Percentiles rank a stretch among this genome's conserved stretches.
Evolutionary conservation across 2,113 vertebrate species (phyloP).

Genomic region (Oriolus oriolus): DNA sequence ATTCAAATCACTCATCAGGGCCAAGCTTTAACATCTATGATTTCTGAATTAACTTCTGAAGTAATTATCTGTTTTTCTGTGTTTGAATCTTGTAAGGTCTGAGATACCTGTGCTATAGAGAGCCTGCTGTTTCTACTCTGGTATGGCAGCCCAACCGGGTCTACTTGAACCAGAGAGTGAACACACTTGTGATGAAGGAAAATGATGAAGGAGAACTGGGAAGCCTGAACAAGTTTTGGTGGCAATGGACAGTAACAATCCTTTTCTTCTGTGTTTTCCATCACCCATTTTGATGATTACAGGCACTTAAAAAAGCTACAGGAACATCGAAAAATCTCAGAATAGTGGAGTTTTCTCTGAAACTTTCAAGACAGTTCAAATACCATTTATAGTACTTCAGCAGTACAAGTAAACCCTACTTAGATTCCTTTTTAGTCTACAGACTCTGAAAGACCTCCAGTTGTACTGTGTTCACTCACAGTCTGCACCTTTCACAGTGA

Average conservation of each 20-base stretch:
- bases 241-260: neutral
- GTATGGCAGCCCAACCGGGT: accelerated
- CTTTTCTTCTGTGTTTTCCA: neutral
- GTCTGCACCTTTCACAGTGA: neutral
- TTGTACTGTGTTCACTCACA: neutral
- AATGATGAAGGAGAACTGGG: neutral
- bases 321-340: neutral
- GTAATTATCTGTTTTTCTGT: neutral
- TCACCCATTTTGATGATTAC: neutral
- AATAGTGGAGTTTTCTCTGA: neutral
- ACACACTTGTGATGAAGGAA: neutral
- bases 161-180: neutral
- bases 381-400: neutral
- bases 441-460: neutral
- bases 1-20: neutral
- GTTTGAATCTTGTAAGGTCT: neutral
- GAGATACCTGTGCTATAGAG: neutral
- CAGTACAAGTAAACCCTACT: neutral
- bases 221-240: neutral
- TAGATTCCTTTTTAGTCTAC: neutral
- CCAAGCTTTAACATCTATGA: neutral
- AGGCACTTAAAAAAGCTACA: neutral
- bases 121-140: neutral
- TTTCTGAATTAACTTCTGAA: neutral
- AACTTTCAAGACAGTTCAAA: neutral